Base-by-base conservation (phyloP, 1,140 invertebrate species). In the Drosophila pandora region DNA sequence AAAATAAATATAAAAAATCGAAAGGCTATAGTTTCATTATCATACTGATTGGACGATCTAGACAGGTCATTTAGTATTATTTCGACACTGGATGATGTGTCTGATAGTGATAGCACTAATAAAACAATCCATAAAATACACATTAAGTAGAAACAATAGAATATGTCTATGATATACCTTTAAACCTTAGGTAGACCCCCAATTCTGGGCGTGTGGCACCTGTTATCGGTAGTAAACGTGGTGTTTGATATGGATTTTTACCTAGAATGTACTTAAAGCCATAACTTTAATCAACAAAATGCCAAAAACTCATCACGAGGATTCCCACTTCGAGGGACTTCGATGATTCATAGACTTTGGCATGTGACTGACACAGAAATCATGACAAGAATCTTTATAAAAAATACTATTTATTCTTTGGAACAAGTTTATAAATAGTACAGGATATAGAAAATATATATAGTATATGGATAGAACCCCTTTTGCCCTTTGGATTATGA, bases 331-430 rank as follows among this genome's bases (percentile, higher is more conserved):
- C 9, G n/a, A 34, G 17, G 17, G 17, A 22, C 59, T 8, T 8
- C 7, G 47, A 55, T 68, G 65, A 68, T 37, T 68, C 41, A 68
- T n/a, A 7, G 22, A 43, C 28, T 53, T 21, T 13, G 30, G 34
- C 65, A 68, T 65, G 65, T 68, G 62, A 68, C 49, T 30, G 22
- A 13, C 17, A 68, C 25, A 54, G 37, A 68, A 54, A 17, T 17
- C 17, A 17, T 17, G 17, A 17, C 17, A 17, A 17, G 17, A 17
- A 17, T 17, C 17, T 17, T 17, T 17, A 1, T 17, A 17, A 1
- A 1, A 17, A 17, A 17, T 17, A 17, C 17, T 17, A 17, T 17
- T 17, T 17, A 17, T 17, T 17, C 17, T 17, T 17, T 17, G 17
- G 17, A 17, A 17, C 17, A 17, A 17, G 17, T 17, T 17, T 17